Base-by-base conservation (phyloP, 2,113 vertebrate species). In the Oophaga pumilio region DNA sequence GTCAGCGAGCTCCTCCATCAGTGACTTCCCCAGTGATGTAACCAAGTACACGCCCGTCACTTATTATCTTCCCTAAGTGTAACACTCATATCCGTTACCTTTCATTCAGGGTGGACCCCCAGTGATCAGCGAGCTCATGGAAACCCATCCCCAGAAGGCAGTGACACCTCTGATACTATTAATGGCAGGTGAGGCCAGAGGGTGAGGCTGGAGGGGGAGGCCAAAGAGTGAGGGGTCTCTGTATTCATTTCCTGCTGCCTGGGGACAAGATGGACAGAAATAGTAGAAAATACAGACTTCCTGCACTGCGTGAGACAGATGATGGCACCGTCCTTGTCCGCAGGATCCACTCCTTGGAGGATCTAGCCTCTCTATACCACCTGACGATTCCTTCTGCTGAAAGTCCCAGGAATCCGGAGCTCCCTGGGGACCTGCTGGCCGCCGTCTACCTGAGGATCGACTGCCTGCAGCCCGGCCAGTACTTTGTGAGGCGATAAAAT, bases 381-480 rank as follows among this genome's bases (percentile, higher is more conserved):
- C 57, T 59, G 8, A 43, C 13, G 0, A 0, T 43, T 3, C 69
- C 28, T 26, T 14, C 26, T 77, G 0, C 77, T 57, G 60, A 76
- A 24, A 33, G 57, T 9, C 28, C 68, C 6, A n/a, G 52, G 18
- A 28, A 64, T n/a, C 28, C 53, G 26, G 64, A 52, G 15, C 12
- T 89, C 26, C 89, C 60, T 14, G 18, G 33, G 1, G 64, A 84
- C 24, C 52, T 89, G 5, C 49, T 33, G 71, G 89, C 89, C 0
- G 89, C 69, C 4, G 89, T 89, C 80, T 89, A 89, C 89, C 50
- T 89, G 8, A 81, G 89, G 6, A 84, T 89, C 3, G 89, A 89
- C 20, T 68, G 73, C 12, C 76, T 89, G 26, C 83, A 73, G 13
- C 79, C 79, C 5, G 80, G 85, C 20, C 89, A 89, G 60, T 76